These are phyloP conservation scores for Morus bassanus DNA, from an alignment of 2,797 vertebrate species.

Conservation along the genomic window DNA sequence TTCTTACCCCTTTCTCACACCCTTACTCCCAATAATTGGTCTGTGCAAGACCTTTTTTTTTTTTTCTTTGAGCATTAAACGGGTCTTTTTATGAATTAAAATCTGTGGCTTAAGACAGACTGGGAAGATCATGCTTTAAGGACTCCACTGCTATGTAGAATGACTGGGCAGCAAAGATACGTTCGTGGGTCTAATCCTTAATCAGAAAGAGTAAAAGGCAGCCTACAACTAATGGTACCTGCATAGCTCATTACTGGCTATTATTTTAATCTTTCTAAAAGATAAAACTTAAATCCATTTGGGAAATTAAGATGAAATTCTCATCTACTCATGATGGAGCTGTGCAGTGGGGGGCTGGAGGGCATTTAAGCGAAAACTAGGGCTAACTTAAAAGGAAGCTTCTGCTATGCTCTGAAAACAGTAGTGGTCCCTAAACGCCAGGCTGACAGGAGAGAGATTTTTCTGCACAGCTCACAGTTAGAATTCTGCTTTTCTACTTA, in stretches of 20 bases:
- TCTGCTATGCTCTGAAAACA: background rate
- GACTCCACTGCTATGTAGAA: background rate
- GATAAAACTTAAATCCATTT: background rate
- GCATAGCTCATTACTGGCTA: background rate
- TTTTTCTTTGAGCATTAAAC: background rate
- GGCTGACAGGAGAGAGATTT: background rate
- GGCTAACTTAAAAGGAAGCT: background rate
- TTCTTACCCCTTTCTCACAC: background rate
- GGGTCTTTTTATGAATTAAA: background rate
- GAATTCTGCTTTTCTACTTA: background rate
- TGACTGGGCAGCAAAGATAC: background rate
- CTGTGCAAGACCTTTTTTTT: background rate
- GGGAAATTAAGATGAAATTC: background rate
- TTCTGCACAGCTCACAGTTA: background rate
- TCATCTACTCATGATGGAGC: background rate
- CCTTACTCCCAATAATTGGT: background rate
- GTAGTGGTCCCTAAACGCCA: background rate
- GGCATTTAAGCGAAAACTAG: background rate
- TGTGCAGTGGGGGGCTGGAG: background rate
- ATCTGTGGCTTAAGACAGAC: background rate
- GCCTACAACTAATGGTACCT: background rate
- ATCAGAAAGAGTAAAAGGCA: background rate
- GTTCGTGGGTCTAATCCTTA: background rate
- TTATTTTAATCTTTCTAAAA: background rate
- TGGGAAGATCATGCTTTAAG: background rate